Evolutionary conservation across 2,113 vertebrate species (phyloP).

Genomic region (Pollachius pollachius): DNA sequence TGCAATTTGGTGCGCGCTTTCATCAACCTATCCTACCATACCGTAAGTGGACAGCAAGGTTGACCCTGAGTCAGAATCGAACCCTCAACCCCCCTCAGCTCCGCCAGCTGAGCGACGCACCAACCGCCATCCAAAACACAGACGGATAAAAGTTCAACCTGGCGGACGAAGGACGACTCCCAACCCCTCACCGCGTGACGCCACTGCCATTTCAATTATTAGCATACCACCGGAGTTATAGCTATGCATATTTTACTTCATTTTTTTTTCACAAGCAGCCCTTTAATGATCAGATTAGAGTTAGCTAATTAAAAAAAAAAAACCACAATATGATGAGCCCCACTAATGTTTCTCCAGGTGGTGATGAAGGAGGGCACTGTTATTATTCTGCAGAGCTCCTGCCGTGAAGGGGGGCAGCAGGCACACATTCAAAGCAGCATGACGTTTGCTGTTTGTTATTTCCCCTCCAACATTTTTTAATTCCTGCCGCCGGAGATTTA

Average conservation of each 20-base stretch:
- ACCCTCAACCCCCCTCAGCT: no score
- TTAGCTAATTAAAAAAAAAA: slow-evolving; percentile 68
- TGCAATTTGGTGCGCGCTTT: no score
- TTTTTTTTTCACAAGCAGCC: slow-evolving; percentile 29
- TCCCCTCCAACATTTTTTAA: slow-evolving; percentile 71
- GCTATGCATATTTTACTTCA: slow-evolving; percentile 36
- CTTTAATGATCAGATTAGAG: slow-evolving; percentile 74
- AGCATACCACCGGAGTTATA: slow-evolving; percentile 44
- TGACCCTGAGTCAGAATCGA: no score
- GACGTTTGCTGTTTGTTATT: slow-evolving; percentile 77
- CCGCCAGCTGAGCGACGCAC: no score
- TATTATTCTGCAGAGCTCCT: slow-evolving; percentile 81
- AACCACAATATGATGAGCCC: slow-evolving; percentile 75
- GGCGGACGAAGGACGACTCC: slow-evolving; percentile 39
- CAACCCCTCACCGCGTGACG: slow-evolving; percentile 30
- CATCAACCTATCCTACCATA: no score
- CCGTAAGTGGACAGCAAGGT: no score
- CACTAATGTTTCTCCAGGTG: slow-evolving; percentile 77
- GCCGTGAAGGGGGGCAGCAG: slow-evolving; percentile 69
- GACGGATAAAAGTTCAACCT: slow-evolving; percentile 36
- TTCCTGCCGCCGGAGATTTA: slow-evolving; percentile 70
- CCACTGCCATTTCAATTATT: slow-evolving; percentile 57
- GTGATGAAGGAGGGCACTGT: slow-evolving; percentile 77
- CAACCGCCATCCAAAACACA: no score
- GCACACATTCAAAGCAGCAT: slow-evolving; percentile 79